These are phyloP conservation scores for Anoplius nigerrimus DNA, from an alignment of 2,888 invertebrate species.

Conservation along the genomic window DNA sequence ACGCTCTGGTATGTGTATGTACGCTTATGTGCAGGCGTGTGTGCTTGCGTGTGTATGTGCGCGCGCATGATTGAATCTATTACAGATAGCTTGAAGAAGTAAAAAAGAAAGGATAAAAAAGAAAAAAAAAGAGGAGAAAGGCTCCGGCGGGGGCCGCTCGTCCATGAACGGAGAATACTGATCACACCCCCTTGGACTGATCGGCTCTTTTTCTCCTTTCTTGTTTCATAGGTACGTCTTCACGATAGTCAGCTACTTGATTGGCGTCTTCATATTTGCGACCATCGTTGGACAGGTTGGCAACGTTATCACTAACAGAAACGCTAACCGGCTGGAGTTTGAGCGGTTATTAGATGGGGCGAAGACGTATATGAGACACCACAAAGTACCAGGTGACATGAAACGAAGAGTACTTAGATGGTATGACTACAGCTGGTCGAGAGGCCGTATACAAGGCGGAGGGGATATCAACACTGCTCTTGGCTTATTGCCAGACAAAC, in stretches of 20 bases:
- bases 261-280: conserved; percentile 98
- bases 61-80: no score
- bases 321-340: conserved; percentile 96
- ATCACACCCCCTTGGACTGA: conserved; percentile 62
- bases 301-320: conserved; percentile 97
- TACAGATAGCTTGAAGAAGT: conserved; percentile 6
- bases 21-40: background rate
- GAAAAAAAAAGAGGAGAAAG: conserved; percentile 63
- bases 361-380: conserved; percentile 97
- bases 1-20: background rate
- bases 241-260: conserved; percentile 97
- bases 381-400: conserved; percentile 97
- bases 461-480: conserved; percentile 97
- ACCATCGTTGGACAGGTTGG: conserved; percentile 99
- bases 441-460: conserved; percentile 95
- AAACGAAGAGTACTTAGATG: conserved; percentile 95
- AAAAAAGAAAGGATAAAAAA: conserved; percentile 29
- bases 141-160: conserved; percentile 75
- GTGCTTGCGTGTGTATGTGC: background rate
- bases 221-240: conserved; percentile 88
- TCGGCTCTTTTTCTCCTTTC: conserved; percentile 54
- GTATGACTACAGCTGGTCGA: conserved; percentile 99
- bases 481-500: conserved; percentile 94
- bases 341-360: conserved; percentile 96
- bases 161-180: conserved; percentile 60